Evolutionary conservation across 1,140 invertebrate species (phyloP).

Genomic region (Philotrypesis tridentata): DNA sequence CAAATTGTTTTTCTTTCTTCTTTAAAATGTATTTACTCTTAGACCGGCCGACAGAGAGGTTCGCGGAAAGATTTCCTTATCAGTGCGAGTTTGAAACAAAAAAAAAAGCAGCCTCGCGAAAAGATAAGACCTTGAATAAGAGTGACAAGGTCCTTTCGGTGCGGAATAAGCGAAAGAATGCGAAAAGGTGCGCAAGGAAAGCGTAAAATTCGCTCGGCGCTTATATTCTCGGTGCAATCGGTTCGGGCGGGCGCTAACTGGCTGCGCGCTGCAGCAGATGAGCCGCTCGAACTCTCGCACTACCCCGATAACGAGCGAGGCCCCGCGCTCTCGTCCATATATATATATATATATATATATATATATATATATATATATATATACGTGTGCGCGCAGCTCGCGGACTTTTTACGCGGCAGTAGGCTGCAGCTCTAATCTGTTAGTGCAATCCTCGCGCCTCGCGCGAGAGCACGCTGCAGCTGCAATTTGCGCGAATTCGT

Average conservation of each 20-base stretch:
- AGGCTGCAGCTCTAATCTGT: neutral
- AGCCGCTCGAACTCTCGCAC: slow-evolving; percentile 61
- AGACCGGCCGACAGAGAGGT: neutral
- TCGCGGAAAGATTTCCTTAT: neutral
- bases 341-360: no score
- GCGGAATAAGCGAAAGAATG: neutral
- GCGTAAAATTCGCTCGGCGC: no score
- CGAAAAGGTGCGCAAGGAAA: neutral
- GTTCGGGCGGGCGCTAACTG: slow-evolving; percentile 64
- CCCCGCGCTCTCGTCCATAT: neutral
- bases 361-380: no score
- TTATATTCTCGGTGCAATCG: neutral
- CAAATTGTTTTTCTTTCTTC: neutral
- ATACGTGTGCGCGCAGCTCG: no score
- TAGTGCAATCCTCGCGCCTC: neutral
- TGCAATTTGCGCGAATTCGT: neutral
- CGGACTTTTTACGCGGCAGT: neutral
- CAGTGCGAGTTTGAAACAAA: neutral
- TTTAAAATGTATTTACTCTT: neutral
- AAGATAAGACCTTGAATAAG: neutral
- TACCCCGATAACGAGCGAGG: slow-evolving; percentile 65
- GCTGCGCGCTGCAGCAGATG: slow-evolving; percentile 51
- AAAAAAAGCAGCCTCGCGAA: neutral
- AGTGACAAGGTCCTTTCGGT: neutral
- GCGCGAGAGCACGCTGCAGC: no score